Conservation (phyloP, 2,888 invertebrate genomes). For the Nemotelus nigrinus region DNA sequence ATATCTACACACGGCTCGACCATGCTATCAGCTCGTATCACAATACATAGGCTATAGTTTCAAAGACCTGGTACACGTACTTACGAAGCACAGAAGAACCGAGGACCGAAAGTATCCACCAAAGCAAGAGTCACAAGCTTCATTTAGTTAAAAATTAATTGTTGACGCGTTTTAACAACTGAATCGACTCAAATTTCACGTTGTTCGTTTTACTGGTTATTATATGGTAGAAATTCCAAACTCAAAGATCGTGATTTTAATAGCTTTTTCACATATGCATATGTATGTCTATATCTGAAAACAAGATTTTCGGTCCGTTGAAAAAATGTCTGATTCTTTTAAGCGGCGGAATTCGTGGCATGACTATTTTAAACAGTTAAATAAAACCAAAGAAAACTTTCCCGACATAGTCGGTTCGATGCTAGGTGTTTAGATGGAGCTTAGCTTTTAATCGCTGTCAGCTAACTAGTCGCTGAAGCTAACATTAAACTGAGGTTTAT, state of each 20-base stretch:
- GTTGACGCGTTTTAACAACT: conserved; percentile 25
- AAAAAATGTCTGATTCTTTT: neutral
- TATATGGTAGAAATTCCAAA: neutral
- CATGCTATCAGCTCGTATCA: too few relatives aligned
- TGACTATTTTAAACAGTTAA: too few relatives aligned
- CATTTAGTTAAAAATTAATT: conserved; percentile 32
- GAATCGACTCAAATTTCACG: conserved; percentile 29
- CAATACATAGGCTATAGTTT: too few relatives aligned
- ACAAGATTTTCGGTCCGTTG: conserved; percentile 5
- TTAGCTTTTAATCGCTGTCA: too few relatives aligned
- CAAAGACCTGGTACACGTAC: neutral
- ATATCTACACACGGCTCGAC: too few relatives aligned
- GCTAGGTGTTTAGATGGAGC: too few relatives aligned
- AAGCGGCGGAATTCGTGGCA: too few relatives aligned
- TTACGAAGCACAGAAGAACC: neutral
- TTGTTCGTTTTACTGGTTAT: conserved; percentile 3
- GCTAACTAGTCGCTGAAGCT: too few relatives aligned
- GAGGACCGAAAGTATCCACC: neutral
- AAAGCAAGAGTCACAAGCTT: conserved; percentile 13
- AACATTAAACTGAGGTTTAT: too few relatives aligned
- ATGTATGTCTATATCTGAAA: neutral
- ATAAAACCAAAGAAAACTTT: too few relatives aligned
- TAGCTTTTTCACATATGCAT: neutral
- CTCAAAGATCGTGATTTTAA: conserved; percentile 1
- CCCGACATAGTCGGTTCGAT: too few relatives aligned